phyloP scores from a whole-genome alignment of 2,113 vertebrate genomes.

The Lamprologus tigripictilis region DNA sequence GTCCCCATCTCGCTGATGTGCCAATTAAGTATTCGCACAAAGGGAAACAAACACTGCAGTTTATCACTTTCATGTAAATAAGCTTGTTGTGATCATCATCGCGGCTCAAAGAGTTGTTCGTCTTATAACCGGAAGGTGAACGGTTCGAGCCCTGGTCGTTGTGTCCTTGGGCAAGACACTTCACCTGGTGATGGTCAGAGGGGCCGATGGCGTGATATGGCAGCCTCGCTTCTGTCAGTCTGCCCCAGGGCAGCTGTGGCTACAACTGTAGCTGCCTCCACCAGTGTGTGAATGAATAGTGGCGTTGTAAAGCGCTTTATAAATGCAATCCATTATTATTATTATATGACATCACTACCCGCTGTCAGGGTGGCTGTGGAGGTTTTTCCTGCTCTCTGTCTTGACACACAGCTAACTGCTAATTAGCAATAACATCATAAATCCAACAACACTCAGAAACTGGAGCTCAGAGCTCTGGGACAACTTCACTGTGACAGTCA shows the following conservation, averaged over 20 bases:
- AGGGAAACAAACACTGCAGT: not conserved
- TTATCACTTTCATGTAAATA: not conserved
- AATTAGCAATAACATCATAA: not conserved
- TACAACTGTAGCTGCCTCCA: not conserved
- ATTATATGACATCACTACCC: not conserved
- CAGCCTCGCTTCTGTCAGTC: accelerated
- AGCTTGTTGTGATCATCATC: no score
- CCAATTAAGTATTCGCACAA: not conserved
- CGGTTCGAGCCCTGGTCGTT: accelerated
- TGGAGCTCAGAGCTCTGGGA: not conserved
- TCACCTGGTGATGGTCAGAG: accelerated
- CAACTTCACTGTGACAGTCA: accelerated
- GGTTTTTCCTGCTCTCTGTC: not conserved
- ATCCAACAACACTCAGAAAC: not conserved
- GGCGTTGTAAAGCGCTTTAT: accelerated
- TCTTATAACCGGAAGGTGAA: accelerated
- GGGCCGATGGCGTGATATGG: accelerated
- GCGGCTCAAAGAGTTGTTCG: not conserved
- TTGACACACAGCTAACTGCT: not conserved
- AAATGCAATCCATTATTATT: not conserved
- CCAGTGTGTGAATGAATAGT: accelerated
- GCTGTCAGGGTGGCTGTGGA: not conserved
- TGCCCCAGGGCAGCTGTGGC: accelerated
- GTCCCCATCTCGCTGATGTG: not conserved
- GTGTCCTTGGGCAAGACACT: not conserved